Evolutionary conservation across 2,113 vertebrate genomes (phyloP), one percentile per base, ranked within the genome.

Genomic region (Cryptomyrus ogoouensis): DNA sequence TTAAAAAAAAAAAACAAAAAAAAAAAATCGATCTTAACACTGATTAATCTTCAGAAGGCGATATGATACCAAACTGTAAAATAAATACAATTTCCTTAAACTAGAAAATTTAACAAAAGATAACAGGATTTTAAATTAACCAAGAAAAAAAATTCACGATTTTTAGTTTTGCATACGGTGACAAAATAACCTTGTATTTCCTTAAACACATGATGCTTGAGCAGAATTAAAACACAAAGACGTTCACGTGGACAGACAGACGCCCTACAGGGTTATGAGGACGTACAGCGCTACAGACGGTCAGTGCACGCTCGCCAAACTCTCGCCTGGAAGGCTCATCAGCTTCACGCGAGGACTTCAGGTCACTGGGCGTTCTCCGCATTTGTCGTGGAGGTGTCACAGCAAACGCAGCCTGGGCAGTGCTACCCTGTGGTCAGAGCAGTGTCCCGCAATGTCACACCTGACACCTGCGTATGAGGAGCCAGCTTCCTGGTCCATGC

Each of bases 71-170:
- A 93, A 92, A 92, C 92, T 90, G 92, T 94, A 94, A 96, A 96
- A 96, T 96, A 96, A 96, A 96, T 94, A 94, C 94, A 95, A 94
- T 92, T 93, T 93, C 93, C 90, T 95, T 93, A 93, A 94, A 92
- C 93, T 94, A 94, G 90, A 95, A 91, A 86, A 92, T 70, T 89
- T 91, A 92, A 87, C 56, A 88, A 91, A 92, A 93, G 94, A 95
- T 92, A 95, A 93, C 90, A 94, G 94, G 94, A 95, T 95, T 95
- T 95, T 96, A 96, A 96, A 96, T 96, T 95, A 96, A 96, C 92
- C 95, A 92, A 91, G 92, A 92, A 88, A 91, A 90, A 85, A 96
- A 94, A 94, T 95, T 95, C 91, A 94, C 94, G 94, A 95, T 93
- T 91, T 53, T 89, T 91, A 91, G 89, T 88, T 94, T 95, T 95